Percentiles rank a stretch among this genome's conserved stretches.
phyloP scores from a whole-genome alignment of 2,797 vertebrate species.

The Esox lucius region DNA sequence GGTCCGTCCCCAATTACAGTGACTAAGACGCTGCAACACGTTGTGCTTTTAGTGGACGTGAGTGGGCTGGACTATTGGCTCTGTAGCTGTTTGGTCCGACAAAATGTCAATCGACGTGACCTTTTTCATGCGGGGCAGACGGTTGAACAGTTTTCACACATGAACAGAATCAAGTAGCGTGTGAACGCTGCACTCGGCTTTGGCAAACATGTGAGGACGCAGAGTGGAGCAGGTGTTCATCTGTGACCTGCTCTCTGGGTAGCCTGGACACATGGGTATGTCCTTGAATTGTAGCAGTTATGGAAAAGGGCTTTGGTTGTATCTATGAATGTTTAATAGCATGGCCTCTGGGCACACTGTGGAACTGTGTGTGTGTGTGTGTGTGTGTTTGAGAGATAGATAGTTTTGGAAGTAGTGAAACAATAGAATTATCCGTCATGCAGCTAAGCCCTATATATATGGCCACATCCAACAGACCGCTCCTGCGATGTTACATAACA shows the following conservation, averaged over 20 bases:
- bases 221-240: background rate
- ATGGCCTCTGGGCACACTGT: background rate
- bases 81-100: background rate
- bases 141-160: background rate
- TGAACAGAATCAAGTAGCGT: background rate
- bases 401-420: background rate
- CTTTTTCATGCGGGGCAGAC: too few relatives aligned
- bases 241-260: background rate
- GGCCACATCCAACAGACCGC: background rate
- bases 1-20: background rate
- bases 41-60: background rate
- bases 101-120: background rate
- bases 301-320: background rate
- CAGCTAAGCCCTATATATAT: constrained; percentile 20
- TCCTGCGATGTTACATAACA: constrained; percentile 9
- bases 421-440: too few relatives aligned
- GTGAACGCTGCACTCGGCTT: background rate
- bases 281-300: background rate
- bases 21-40: background rate
- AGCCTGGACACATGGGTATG: background rate
- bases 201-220: background rate
- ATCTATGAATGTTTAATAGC: background rate
- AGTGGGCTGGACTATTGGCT: background rate
- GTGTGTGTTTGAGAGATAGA: background rate
- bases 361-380: background rate